A percentile compares a stretch with the other conserved stretches of the same genome.
These are phyloP conservation scores for Drosophila setifemur DNA, from an alignment of 1,140 invertebrate genomes.

Conservation along the genomic window DNA sequence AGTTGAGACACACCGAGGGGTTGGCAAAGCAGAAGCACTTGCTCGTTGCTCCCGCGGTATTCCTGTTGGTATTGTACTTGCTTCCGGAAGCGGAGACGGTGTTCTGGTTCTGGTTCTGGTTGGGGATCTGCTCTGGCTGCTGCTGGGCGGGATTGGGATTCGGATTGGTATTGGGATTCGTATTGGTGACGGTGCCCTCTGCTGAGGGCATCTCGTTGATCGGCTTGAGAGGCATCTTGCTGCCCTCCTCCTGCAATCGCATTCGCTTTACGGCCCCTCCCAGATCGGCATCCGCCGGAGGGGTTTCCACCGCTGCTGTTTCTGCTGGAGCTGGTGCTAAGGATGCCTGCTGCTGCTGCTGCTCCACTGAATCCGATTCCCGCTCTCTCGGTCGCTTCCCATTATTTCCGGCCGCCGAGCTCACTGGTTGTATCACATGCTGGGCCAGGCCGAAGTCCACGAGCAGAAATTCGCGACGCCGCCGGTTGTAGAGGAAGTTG, in stretches of 20 bases:
- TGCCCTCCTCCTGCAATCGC: constrained; percentile 48
- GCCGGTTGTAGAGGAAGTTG: constrained; percentile 94
- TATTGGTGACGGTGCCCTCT: background rate
- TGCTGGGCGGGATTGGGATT: constrained; percentile 7
- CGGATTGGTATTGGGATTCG: constrained; percentile 7
- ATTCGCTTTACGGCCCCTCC: constrained; percentile 58
- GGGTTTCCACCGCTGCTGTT: constrained; percentile 1
- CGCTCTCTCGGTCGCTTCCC: background rate
- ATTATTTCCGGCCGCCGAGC: background rate
- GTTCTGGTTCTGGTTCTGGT: background rate
- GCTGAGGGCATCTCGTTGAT: constrained; percentile 72
- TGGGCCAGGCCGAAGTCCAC: constrained; percentile 96
- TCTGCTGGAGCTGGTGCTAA: constrained; percentile 5
- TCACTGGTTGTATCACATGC: constrained; percentile 72
- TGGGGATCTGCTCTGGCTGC: constrained; percentile 9
- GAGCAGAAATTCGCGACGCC: constrained; percentile 88
- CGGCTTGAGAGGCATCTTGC: constrained; percentile 76
- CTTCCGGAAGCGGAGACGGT: background rate
- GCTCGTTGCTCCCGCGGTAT: background rate
- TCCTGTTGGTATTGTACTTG: constrained; percentile 65
- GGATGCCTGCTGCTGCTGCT: background rate
- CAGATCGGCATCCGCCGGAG: constrained; percentile 14
- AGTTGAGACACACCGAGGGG: constrained; percentile 86
- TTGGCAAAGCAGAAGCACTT: constrained; percentile 87
- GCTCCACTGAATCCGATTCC: background rate